phyloP scores from a whole-genome alignment of 2,797 vertebrate species.

The Sitta carolinensis region DNA sequence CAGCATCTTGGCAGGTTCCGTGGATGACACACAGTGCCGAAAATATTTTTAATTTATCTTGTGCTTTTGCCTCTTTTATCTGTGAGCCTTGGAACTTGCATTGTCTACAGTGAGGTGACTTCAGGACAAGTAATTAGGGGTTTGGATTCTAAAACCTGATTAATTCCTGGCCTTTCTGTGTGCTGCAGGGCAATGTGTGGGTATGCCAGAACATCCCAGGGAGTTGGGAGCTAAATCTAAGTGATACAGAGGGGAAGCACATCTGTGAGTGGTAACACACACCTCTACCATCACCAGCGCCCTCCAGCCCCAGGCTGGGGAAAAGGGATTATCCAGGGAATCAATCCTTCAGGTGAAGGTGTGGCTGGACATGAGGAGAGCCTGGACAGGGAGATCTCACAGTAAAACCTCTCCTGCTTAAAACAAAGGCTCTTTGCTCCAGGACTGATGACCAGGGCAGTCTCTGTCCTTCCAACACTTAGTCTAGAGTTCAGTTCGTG shows the following conservation, averaged over 20 bases:
- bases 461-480: rapidly evolving
- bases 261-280: not conserved
- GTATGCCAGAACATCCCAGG: not conserved
- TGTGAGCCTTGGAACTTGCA: not conserved
- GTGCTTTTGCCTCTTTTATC: not conserved
- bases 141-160: not conserved
- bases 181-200: not conserved
- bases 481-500: not conserved
- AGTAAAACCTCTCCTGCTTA: not conserved
- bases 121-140: not conserved
- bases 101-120: not conserved
- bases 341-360: not conserved
- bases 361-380: not conserved
- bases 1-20: not conserved
- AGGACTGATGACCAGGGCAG: not conserved
- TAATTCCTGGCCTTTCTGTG: not conserved
- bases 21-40: not conserved
- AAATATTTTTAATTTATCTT: not conserved
- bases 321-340: not conserved
- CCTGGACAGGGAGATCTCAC: not conserved
- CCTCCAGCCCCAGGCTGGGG: not conserved
- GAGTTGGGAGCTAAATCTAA: not conserved
- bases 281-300: not conserved
- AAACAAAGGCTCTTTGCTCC: not conserved
- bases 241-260: not conserved